Evolutionary conservation across 2,888 invertebrate genomes (phyloP), one percentile per base, ranked within the genome.

Genomic region (Scelioninae gen. 1): DNA sequence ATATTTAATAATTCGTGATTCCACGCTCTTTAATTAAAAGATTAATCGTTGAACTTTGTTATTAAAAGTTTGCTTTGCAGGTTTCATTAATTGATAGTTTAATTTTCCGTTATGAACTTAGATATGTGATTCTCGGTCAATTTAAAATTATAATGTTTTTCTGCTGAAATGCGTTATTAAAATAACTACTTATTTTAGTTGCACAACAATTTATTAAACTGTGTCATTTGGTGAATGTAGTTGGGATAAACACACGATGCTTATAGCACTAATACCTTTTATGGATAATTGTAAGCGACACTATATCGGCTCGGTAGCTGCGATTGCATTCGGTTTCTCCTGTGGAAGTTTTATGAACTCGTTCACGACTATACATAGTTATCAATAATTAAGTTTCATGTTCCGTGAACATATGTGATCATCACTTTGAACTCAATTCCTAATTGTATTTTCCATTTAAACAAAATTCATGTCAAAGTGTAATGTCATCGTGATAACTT

Each of bases 401-500:
- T 65, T 65, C 49, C 40, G 53, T 38, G 65, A 51, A 53, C 51
- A 31, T 51, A 65, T 49, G 49, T 51, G 63, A 65, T 65, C 63
- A 65, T 49, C 47, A 34, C 49, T 65, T 65, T 65, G 63, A 34
- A 51, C 63, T 65, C 63, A 49, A 49, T 65, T 65, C 49, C 32
- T 65, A 65, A 65, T 65, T 65, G 63, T 11, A 51, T 65, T 65
- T 65, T 65, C 49, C 31, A 23, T 13, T 65, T 51, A 38, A 49
- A 38, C 38, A 34, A 65, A 51, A 65, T 65, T 65, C 49, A 15
- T 62, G 62, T 47, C 62, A 62, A 10, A 40, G 7, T 40, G 40
- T 7, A 34, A 34, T 34, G n/a, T n/a, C n/a, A n/a, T n/a, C n/a
- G n/a, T n/a, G n/a, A n/a, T n/a, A n/a, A n/a, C n/a, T n/a, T n/a